A percentile compares a stretch with the other conserved stretches of the same genome.
Conservation (phyloP, 1,140 invertebrate genomes). For the Brachionus angularis region DNA sequence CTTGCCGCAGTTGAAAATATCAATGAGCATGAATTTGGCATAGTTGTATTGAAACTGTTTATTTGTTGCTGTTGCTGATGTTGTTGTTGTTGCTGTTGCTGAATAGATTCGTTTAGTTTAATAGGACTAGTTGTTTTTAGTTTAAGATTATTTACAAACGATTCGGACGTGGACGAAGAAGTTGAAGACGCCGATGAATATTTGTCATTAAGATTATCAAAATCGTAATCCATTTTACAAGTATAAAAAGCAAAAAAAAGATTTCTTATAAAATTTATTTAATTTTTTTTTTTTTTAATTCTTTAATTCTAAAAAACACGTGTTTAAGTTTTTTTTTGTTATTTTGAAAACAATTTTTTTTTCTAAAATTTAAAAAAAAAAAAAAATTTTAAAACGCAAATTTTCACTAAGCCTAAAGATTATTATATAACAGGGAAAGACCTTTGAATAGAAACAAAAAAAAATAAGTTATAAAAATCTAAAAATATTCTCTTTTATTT, state of each 20-base stretch:
- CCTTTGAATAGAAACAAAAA: neutral
- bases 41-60: neutral
- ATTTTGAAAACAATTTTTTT: no score
- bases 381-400: neutral
- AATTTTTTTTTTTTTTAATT: no score
- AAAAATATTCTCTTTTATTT: no score
- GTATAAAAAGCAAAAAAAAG: neutral
- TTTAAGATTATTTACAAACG: constrained; percentile 19
- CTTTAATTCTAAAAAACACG: constrained; percentile 18
- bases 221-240: constrained; percentile 24
- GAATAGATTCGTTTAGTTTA: no score
- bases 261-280: constrained; percentile 3
- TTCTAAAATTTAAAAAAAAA: no score
- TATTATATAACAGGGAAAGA: neutral
- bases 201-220: constrained; percentile 22
- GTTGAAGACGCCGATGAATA: constrained; percentile 17
- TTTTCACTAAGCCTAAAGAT: constrained; percentile 14
- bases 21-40: constrained; percentile 22
- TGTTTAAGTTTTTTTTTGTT: neutral
- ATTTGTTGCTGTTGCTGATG: neutral
- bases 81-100: neutral
- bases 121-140: constrained; percentile 2
- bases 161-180: constrained; percentile 13
- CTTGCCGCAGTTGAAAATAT: constrained; percentile 36
- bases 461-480: no score